Evolutionary conservation across 2,797 vertebrate genomes (phyloP).

Genomic region (Synaphobranchus kaupii): DNA sequence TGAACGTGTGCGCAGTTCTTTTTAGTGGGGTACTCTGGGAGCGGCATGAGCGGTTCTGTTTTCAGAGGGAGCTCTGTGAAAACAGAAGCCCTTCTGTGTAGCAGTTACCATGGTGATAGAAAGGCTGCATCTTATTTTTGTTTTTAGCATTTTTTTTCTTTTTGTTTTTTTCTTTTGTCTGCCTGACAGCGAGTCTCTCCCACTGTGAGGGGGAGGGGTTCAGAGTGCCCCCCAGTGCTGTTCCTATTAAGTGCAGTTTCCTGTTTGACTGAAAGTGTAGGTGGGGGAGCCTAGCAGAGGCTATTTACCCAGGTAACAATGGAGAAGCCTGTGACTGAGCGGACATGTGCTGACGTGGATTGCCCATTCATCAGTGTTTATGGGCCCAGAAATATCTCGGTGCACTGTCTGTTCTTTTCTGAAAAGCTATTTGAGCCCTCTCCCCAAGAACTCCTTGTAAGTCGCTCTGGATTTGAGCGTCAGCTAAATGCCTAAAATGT

Average conservation of each 20-base stretch:
- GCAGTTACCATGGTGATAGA: slow-evolving; percentile 6
- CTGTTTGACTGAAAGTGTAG: not conserved
- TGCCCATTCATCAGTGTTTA: not conserved
- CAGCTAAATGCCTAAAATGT: not conserved
- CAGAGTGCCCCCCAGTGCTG: not conserved
- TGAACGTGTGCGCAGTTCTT: not conserved
- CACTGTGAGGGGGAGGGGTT: not conserved
- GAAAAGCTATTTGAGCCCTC: not conserved
- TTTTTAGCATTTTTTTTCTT: not conserved
- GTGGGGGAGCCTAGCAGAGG: not conserved
- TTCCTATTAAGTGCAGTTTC: not conserved
- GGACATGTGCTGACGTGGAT: not conserved
- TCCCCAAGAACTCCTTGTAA: not conserved
- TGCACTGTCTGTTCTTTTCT: not conserved
- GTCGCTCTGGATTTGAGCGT: not conserved
- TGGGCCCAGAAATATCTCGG: not conserved
- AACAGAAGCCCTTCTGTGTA: not conserved
- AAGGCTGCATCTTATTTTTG: slow-evolving; percentile 2
- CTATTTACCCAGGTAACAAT: not conserved
- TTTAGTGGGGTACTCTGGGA: not conserved
- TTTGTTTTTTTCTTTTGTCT: not conserved
- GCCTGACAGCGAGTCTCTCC: not conserved
- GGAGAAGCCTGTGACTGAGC: not conserved
- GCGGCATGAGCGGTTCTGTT: not conserved
- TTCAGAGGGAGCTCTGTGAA: not conserved